phyloP scores from a whole-genome alignment of 2,113 vertebrate genomes.

The Melanerpes aurifrons region DNA sequence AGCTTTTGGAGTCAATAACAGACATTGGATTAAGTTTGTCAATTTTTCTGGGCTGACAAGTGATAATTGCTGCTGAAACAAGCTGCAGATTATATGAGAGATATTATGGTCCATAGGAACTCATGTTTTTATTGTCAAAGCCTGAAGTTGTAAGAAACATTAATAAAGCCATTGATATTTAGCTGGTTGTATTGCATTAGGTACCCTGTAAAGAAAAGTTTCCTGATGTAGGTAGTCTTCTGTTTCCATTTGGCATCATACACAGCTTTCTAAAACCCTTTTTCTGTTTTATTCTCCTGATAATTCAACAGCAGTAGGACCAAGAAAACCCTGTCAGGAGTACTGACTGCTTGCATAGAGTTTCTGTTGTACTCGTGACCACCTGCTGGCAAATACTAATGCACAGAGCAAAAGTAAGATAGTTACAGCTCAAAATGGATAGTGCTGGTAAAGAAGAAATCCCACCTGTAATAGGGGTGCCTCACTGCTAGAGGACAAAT shows the following conservation, averaged over 20 bases:
- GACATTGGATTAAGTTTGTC: conserved; percentile 63
- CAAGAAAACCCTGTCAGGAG: conserved; percentile 11
- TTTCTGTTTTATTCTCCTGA: conserved; percentile 26
- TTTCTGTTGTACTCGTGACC: conserved; percentile 23
- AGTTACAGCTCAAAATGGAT: conserved; percentile 10
- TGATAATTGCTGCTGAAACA: conserved; percentile 60
- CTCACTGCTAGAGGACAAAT: conserved; percentile 5
- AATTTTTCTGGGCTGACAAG: conserved; percentile 69
- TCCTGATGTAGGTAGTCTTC: conserved; percentile 19
- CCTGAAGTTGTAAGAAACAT: conserved; percentile 41
- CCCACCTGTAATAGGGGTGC: background rate
- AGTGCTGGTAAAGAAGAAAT: background rate
- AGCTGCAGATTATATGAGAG: conserved; percentile 54
- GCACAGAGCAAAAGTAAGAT: conserved; percentile 3
- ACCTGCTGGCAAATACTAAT: conserved; percentile 11
- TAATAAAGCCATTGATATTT: conserved; percentile 57
- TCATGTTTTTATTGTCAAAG: conserved; percentile 59
- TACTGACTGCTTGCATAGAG: background rate
- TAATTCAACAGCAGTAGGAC: conserved; percentile 46
- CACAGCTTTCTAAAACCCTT: conserved; percentile 33
- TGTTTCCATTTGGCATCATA: conserved; percentile 45
- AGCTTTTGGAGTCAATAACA: conserved; percentile 66
- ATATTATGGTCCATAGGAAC: background rate
- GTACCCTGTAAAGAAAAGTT: conserved; percentile 21
- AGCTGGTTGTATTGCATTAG: conserved; percentile 8